Conservation (phyloP, 2,113 vertebrate genomes). For the Cochlearius cochlearius region DNA sequence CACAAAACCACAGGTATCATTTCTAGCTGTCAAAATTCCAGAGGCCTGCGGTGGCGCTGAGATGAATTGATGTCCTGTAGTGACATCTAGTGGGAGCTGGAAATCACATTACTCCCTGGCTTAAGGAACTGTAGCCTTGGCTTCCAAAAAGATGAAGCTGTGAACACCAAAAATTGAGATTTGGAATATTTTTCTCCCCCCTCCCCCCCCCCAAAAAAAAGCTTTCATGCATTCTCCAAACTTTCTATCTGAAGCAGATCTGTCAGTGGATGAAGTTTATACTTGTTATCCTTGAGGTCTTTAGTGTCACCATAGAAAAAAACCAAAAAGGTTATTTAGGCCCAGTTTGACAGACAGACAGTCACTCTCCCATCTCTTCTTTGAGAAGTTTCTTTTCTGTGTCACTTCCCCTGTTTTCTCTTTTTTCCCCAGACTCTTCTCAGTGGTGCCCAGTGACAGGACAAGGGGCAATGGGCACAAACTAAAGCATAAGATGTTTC, state of each 20-base stretch:
- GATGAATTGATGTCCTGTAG: slow-evolving; percentile 55
- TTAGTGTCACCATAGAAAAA: not conserved
- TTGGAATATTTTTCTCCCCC: not conserved
- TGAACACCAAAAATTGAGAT: not conserved
- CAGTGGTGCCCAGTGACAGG: too few species aligned
- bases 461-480: too few species aligned
- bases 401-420: not conserved
- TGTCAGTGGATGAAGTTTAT: not conserved
- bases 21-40: slow-evolving; percentile 65
- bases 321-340: not conserved
- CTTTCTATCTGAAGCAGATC: not conserved
- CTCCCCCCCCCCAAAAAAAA: not conserved
- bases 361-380: not conserved
- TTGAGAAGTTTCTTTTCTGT: not conserved
- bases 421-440: too few species aligned
- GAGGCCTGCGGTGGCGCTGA: not conserved
- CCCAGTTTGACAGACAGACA: not conserved
- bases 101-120: not conserved
- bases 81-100: slow-evolving; percentile 69
- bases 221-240: slow-evolving; percentile 10
- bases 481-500: too few species aligned
- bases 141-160: not conserved
- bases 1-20: slow-evolving; percentile 63
- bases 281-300: not conserved
- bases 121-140: not conserved